Conservation (phyloP, 35 echinoderm and acorn worm genomes). For the Apostichopus japonicus region DNA sequence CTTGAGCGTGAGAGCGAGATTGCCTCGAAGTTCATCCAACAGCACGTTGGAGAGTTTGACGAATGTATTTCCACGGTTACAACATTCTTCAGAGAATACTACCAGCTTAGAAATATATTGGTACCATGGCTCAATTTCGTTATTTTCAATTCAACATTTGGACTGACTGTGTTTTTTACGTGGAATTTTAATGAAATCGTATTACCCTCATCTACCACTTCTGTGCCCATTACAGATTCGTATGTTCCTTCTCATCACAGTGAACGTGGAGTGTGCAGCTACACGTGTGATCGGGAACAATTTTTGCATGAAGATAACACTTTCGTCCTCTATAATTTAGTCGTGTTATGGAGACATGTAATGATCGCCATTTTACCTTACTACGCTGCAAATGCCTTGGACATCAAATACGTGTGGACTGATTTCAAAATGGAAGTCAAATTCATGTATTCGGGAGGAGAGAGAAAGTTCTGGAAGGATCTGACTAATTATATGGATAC, state of each 20-base stretch:
- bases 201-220: background rate
- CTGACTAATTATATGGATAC: background rate
- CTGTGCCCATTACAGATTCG: background rate
- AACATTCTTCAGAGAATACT: slow-evolving; percentile 6
- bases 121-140: background rate
- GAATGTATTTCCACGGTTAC: background rate
- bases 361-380: slow-evolving; percentile 11
- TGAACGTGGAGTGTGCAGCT: background rate
- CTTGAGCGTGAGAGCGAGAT: background rate
- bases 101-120: background rate
- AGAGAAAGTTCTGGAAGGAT: slow-evolving; percentile 17
- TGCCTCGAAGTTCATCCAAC: background rate
- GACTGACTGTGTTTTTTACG: slow-evolving; percentile 28
- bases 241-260: background rate
- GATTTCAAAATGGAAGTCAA: background rate
- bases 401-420: slow-evolving; percentile 3
- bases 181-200: slow-evolving; percentile 13
- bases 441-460: background rate
- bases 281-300: background rate
- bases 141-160: slow-evolving; percentile 21
- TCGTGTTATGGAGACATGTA: background rate
- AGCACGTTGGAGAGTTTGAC: background rate
- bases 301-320: background rate
- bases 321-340: background rate
- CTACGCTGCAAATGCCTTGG: background rate